Evolutionary conservation across 2,113 vertebrate species (phyloP).

Genomic region (Erpornis zantholeuca): DNA sequence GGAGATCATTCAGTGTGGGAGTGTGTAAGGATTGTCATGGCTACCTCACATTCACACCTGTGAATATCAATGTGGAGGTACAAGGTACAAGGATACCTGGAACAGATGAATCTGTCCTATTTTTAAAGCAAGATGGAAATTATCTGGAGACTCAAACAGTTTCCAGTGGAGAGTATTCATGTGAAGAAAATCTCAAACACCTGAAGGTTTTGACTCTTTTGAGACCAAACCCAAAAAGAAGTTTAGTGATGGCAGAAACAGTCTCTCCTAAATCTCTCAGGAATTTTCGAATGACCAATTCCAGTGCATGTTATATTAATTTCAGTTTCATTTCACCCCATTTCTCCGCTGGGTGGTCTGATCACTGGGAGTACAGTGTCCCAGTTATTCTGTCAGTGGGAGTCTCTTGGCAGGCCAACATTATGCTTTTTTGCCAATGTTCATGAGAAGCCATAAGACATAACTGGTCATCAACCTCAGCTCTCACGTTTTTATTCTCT

Average conservation of each 20-base stretch:
- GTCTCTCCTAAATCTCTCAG: neutral
- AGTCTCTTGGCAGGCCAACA: neutral
- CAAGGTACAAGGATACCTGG: neutral
- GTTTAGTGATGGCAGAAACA: neutral
- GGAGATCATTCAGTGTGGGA: neutral
- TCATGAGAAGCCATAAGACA: neutral
- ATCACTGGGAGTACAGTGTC: neutral
- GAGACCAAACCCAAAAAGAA: neutral
- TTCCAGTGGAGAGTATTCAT: neutral
- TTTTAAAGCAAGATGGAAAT: neutral
- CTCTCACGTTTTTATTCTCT: neutral
- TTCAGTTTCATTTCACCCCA: neutral
- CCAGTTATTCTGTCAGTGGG: neutral
- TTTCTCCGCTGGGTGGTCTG: neutral
- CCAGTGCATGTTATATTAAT: neutral
- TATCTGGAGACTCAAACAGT: neutral
- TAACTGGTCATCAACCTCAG: neutral
- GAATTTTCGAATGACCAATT: neutral
- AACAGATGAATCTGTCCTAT: neutral
- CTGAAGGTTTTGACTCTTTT: neutral
- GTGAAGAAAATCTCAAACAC: neutral
- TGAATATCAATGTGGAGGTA: neutral
- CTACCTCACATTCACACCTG: neutral
- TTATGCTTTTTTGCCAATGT: neutral
- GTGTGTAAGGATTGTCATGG: neutral